phyloP scores from a whole-genome alignment of 2,888 invertebrate species.

The Euzophera pinguis region DNA sequence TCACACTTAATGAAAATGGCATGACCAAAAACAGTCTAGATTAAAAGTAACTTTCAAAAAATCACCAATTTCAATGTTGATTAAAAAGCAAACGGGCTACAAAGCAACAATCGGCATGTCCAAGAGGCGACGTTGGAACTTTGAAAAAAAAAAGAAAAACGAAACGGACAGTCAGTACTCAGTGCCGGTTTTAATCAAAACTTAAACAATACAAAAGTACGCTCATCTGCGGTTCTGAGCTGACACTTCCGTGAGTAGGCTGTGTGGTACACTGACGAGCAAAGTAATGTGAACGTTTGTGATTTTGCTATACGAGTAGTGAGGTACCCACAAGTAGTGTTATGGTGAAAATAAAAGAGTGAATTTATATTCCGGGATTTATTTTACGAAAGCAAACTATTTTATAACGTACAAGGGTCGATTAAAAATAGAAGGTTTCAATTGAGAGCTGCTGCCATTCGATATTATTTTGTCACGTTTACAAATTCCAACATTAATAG shows the following conservation, averaged over 20 bases:
- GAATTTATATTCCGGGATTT: too few relatives aligned
- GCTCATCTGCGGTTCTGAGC: conserved; percentile 29
- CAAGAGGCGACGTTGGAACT: conserved; percentile 12
- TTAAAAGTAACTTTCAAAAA: background rate
- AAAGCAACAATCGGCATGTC: conserved; percentile 12
- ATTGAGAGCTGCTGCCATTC: too few relatives aligned
- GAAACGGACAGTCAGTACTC: conserved; percentile 17
- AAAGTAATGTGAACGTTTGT: background rate
- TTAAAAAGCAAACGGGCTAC: conserved; percentile 5
- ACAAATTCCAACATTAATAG: too few relatives aligned
- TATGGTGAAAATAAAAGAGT: too few relatives aligned
- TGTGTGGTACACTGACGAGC: conserved; percentile 25
- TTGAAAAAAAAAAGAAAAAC: conserved; percentile 14
- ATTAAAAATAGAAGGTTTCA: too few relatives aligned
- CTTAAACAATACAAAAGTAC: conserved; percentile 39
- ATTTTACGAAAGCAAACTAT: too few relatives aligned
- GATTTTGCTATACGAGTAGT: background rate
- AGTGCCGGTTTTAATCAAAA: conserved; percentile 40
- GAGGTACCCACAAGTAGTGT: too few relatives aligned
- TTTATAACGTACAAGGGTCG: too few relatives aligned
- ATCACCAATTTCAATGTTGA: background rate
- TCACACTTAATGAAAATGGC: too few relatives aligned
- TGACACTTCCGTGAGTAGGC: conserved; percentile 38
- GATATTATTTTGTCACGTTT: too few relatives aligned
- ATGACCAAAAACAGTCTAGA: too few relatives aligned